A percentile compares a stretch with the other conserved stretches of the same genome.
These are phyloP conservation scores for Globia sparganii DNA, from an alignment of 2,888 invertebrate genomes.

Conservation along the genomic window DNA sequence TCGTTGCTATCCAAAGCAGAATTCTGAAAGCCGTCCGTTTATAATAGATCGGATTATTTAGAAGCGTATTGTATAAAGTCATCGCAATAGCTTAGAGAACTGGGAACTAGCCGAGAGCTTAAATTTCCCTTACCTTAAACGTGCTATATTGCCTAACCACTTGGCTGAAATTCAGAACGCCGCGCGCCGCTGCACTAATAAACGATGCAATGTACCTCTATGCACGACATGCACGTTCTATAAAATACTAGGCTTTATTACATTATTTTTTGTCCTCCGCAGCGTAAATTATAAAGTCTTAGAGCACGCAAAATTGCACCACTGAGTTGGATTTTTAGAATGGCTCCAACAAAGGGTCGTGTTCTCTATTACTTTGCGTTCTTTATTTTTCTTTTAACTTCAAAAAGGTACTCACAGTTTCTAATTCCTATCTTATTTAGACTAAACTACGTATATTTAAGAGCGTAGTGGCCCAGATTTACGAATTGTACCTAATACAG, in stretches of 20 bases:
- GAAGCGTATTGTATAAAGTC: slow-evolving; percentile 36
- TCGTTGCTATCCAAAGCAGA: neutral
- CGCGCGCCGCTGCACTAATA: slow-evolving; percentile 58
- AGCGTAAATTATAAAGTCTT: slow-evolving; percentile 36
- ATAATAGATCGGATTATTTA: slow-evolving; percentile 5
- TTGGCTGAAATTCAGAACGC: slow-evolving; percentile 66
- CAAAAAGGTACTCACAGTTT: neutral
- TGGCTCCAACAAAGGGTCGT: slow-evolving; percentile 1
- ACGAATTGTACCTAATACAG: too few species aligned
- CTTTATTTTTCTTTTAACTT: neutral
- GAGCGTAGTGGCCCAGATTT: too few species aligned
- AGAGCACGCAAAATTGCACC: slow-evolving; percentile 24
- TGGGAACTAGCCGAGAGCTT: slow-evolving; percentile 28
- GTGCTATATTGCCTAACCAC: slow-evolving; percentile 56
- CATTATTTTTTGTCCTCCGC: slow-evolving; percentile 39
- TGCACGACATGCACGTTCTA: slow-evolving; percentile 63
- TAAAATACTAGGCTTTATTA: slow-evolving; percentile 64
- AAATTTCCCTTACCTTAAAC: slow-evolving; percentile 54
- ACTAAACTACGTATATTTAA: neutral
- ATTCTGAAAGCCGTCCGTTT: slow-evolving; percentile 2
- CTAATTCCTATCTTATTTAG: neutral
- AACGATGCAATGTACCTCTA: slow-evolving; percentile 59
- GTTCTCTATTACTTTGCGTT: slow-evolving; percentile 7
- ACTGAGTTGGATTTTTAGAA: slow-evolving; percentile 25
- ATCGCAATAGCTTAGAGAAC: slow-evolving; percentile 22